These are phyloP conservation scores for Ganaspis sp. DNA, from an alignment of 1,140 invertebrate genomes.

Conservation along the genomic window DNA sequence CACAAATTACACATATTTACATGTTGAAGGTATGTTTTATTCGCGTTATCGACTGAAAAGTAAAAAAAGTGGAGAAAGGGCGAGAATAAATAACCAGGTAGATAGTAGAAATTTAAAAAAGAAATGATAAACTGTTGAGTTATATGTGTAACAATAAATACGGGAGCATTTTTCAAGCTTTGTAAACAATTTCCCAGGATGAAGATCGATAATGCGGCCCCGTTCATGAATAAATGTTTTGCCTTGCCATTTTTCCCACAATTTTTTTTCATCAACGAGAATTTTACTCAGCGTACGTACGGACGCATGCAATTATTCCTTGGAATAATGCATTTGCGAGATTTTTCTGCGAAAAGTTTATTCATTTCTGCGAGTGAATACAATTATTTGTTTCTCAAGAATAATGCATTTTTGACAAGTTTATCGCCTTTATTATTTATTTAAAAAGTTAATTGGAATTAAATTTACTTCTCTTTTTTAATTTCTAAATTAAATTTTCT, in stretches of 20 bases:
- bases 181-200: conserved; percentile 17
- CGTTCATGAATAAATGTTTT: conserved; percentile 6
- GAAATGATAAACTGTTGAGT: conserved; percentile 14
- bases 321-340: not conserved
- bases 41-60: not conserved
- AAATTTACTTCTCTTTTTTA: too few species aligned
- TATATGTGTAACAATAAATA: conserved; percentile 10
- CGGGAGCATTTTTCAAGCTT: not conserved
- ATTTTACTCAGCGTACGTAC: conserved; percentile 4
- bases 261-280: conserved; percentile 13
- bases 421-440: too few species aligned
- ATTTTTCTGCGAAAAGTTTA: not conserved
- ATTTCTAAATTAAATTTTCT: too few species aligned
- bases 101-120: not conserved
- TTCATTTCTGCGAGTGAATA: not conserved
- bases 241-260: not conserved
- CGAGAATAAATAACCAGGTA: not conserved
- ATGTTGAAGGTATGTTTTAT: not conserved
- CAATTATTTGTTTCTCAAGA: not conserved
- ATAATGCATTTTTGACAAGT: not conserved
- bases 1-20: too few species aligned
- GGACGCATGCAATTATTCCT: conserved; percentile 11
- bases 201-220: conserved; percentile 1
- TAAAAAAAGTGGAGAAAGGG: not conserved
- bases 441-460: too few species aligned